Conservation (phyloP, 2,797 vertebrate genomes). For the Gastrophryne carolinensis region DNA sequence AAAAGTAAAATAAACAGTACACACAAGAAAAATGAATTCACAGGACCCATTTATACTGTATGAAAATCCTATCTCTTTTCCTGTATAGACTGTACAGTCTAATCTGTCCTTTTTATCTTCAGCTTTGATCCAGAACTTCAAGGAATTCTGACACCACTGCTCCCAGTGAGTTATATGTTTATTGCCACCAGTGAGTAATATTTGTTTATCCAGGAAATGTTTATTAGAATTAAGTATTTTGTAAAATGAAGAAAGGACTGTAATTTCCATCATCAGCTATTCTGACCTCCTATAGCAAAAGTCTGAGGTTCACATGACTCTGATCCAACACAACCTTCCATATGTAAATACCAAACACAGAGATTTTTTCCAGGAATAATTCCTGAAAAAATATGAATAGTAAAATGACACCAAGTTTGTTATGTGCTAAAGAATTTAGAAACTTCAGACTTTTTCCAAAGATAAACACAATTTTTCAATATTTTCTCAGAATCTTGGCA, state of each 20-base stretch:
- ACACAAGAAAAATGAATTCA: no score
- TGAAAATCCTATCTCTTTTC: no score
- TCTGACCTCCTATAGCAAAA: background rate
- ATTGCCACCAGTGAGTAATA: background rate
- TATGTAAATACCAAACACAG: slow-evolving; percentile 14
- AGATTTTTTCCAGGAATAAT: slow-evolving; percentile 35
- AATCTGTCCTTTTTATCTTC: no score
- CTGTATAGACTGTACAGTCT: no score
- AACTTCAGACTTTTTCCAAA: slow-evolving; percentile 15
- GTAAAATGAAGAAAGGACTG: background rate
- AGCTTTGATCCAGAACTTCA: no score
- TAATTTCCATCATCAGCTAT: slow-evolving; percentile 5
- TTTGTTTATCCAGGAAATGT: background rate
- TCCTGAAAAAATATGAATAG: slow-evolving; percentile 21
- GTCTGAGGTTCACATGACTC: slow-evolving; percentile 6
- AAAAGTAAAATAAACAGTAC: no score
- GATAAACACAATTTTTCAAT: slow-evolving; percentile 37
- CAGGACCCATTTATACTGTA: no score
- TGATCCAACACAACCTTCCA: background rate
- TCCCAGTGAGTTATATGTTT: no score
- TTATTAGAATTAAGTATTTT: background rate
- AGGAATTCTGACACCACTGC: no score
- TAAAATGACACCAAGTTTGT: slow-evolving; percentile 48
- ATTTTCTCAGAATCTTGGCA: slow-evolving; percentile 35
- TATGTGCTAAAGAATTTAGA: slow-evolving; percentile 37